Evolutionary conservation across 2,888 invertebrate species (phyloP), one percentile per base, ranked within the genome.

Genomic region (Argyra leucocephala): DNA sequence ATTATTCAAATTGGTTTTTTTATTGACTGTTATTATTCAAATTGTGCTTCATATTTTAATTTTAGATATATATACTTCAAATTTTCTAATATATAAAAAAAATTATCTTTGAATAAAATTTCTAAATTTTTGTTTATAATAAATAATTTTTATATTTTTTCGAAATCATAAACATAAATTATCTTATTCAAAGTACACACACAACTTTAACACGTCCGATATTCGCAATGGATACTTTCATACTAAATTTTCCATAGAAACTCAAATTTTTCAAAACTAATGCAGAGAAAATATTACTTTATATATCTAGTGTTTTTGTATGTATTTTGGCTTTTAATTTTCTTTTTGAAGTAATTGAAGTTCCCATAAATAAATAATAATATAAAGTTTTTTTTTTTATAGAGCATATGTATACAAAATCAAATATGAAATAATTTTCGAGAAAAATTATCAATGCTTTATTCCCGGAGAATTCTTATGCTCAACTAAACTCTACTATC

Each of bases 321-420:
- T 31, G 18, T n/a, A 6, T 36, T 64, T 31, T 57, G 22, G 36
- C 21, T 65, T 65, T 18, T 63, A 63, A 18, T 62, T 21, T 69
- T 68, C 67, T 69, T 69, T 69, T n/a, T 48, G n/a, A 48, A 48
- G 48, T 48, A n/a, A n/a, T 48, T n/a, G 48, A 48, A 48, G 48
- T 48, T 48, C 48, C 18, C 5, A 48, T 15, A 15, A 48, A 9
- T 12, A 48, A 48, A 48, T 31, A 48, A 48, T 48, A n/a, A 31
- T 18, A 48, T 48, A 48, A 48, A 12, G 18, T 48, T 48, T 15
- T 18, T 48, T 48, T 18, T 15, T 48, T 5, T 48, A 48, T 48
- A 48, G 48, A 48, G 18, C 18, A 5, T 48, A 48, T 48, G 18
- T 48, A 15, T 18, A 48, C 12, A 48, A 18, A 48, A 48, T 48